These are phyloP conservation scores for Ictalurus punctatus DNA, from an alignment of 2,113 vertebrate species.

Conservation along the genomic window DNA sequence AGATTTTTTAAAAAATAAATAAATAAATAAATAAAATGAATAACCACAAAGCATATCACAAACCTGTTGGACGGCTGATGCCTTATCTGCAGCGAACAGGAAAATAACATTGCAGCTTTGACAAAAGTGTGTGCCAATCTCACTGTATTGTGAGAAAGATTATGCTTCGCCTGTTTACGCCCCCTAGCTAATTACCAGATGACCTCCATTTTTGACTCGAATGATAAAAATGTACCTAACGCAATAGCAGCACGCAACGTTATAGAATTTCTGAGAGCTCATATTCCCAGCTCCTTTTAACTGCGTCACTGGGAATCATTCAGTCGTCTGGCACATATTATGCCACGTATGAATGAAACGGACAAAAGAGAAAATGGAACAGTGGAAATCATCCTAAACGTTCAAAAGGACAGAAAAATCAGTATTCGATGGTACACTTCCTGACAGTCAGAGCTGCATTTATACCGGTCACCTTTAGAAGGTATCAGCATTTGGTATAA, in stretches of 20 bases:
- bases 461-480: neutral
- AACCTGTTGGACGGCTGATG: neutral
- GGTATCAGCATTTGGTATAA: neutral
- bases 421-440: neutral
- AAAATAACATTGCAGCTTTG: conserved; percentile 6
- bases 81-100: conserved; percentile 4
- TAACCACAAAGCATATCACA: neutral
- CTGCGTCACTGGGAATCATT: neutral
- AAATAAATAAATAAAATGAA: neutral
- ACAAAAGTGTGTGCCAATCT: conserved; percentile 1
- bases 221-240: neutral
- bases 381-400: neutral
- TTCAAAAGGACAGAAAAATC: neutral
- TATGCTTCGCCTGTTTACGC: neutral
- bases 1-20: neutral
- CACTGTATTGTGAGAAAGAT: conserved; percentile 20
- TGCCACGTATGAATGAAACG: neutral
- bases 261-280: neutral
- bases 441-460: neutral
- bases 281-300: neutral
- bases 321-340: neutral
- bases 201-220: conserved; percentile 2
- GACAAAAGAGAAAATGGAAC: neutral
- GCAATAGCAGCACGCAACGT: neutral
- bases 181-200: conserved; percentile 1